Conservation (phyloP, 2,888 invertebrate genomes). For the Andricus quercusramuli region DNA sequence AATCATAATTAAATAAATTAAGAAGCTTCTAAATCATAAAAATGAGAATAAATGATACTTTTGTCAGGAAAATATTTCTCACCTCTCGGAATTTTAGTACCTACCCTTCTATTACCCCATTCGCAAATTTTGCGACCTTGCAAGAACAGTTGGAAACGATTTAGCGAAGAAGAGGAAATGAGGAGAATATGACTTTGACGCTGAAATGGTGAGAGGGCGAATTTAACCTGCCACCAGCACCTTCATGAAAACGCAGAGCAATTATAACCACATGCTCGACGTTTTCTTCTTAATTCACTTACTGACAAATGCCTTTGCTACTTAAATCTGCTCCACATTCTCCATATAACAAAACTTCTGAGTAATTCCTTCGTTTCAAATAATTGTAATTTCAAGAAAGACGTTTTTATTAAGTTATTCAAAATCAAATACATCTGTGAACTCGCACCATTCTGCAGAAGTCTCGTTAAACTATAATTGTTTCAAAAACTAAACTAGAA, state of each 20-base stretch:
- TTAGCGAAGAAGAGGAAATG: constrained; percentile 29
- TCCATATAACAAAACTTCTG: background rate
- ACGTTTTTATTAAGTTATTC: too few relatives aligned
- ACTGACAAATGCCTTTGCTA: constrained; percentile 48
- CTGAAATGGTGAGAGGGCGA: constrained; percentile 46
- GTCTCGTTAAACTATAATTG: too few relatives aligned
- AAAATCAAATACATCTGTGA: too few relatives aligned
- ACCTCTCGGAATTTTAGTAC: background rate
- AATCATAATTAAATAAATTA: too few relatives aligned
- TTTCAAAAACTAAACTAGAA: too few relatives aligned
- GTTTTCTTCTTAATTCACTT: constrained; percentile 34
- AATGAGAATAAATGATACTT: background rate
- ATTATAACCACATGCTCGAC: constrained; percentile 61
- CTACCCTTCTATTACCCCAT: background rate
- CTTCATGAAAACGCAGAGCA: constrained; percentile 59
- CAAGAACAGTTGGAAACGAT: constrained; percentile 30
- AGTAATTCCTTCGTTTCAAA: background rate
- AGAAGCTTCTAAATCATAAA: too few relatives aligned
- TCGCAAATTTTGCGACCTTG: background rate
- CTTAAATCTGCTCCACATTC: constrained; percentile 53
- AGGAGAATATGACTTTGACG: constrained; percentile 31
- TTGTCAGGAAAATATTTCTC: background rate
- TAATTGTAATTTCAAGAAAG: too few relatives aligned
- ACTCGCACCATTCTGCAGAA: too few relatives aligned
- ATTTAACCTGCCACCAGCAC: constrained; percentile 41